Evolutionary conservation across 2,113 vertebrate species (phyloP).

Genomic region (Dipodomys merriami): DNA sequence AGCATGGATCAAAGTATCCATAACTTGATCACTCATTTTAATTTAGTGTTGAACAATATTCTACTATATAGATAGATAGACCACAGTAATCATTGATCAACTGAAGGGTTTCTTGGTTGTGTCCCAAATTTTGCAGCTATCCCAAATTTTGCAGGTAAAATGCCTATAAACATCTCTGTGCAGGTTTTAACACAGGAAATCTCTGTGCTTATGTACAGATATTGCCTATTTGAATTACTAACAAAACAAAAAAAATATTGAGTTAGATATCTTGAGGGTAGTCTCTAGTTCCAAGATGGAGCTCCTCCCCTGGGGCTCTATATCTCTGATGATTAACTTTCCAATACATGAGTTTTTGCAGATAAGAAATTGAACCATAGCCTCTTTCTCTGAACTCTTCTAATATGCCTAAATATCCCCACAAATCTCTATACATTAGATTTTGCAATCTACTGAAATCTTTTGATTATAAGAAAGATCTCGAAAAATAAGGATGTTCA

Average conservation of each 20-base stretch:
- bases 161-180: not conserved
- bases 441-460: not conserved
- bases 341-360: not conserved
- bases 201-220: no score
- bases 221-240: no score
- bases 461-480: constrained; percentile 4
- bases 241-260: no score
- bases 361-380: not conserved
- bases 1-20: not conserved
- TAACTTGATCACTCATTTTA: not conserved
- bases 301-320: no score
- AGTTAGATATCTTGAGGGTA: not conserved
- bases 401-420: not conserved
- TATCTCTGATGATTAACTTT: not conserved
- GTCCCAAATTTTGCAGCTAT: not conserved
- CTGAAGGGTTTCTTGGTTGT: not conserved
- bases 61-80: not conserved
- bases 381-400: not conserved
- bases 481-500: not conserved
- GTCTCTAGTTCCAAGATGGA: not conserved
- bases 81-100: not conserved
- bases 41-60: not conserved
- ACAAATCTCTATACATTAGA: not conserved
- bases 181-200: not conserved
- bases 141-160: not conserved